These are phyloP conservation scores for Protonibea diacanthus DNA, from an alignment of 2,797 vertebrate species.

Conservation along the genomic window DNA sequence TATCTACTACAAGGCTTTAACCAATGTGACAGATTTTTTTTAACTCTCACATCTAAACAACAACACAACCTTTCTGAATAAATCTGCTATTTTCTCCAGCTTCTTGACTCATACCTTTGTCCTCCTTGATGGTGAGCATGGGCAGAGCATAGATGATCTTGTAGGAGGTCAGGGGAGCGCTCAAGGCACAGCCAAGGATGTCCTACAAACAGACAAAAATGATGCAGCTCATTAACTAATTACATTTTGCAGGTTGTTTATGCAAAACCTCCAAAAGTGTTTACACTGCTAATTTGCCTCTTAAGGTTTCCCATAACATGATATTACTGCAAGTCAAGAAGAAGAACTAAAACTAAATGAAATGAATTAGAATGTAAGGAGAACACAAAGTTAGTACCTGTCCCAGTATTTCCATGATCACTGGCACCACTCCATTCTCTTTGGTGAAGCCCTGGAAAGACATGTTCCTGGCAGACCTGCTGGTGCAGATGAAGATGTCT, in stretches of 20 bases:
- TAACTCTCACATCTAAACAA: neutral
- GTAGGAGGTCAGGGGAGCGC: slow-evolving; percentile 91
- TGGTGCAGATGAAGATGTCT: slow-evolving; percentile 93
- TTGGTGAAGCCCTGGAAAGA: slow-evolving; percentile 95
- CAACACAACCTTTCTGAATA: neutral
- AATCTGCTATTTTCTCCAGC: neutral
- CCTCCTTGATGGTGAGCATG: slow-evolving; percentile 99
- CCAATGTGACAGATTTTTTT: neutral
- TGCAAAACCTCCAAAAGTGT: neutral
- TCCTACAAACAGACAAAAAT: slow-evolving; percentile 83
- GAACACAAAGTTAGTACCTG: slow-evolving; percentile 84
- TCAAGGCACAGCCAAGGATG: slow-evolving; percentile 91
- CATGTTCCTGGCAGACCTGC: slow-evolving; percentile 96
- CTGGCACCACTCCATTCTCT: slow-evolving; percentile 91
- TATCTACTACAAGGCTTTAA: neutral
- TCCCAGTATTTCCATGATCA: slow-evolving; percentile 94
- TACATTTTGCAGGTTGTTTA: neutral
- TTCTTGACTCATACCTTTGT: slow-evolving; percentile 90
- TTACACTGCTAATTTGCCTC: neutral
- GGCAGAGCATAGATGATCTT: slow-evolving; percentile 94
- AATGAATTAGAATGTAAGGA: neutral
- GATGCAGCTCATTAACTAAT: neutral
- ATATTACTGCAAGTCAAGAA: neutral
- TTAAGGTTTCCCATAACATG: neutral
- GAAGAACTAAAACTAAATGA: neutral